Base-by-base conservation (phyloP, 2,113 vertebrate species). In the Hippocampus comes region DNA sequence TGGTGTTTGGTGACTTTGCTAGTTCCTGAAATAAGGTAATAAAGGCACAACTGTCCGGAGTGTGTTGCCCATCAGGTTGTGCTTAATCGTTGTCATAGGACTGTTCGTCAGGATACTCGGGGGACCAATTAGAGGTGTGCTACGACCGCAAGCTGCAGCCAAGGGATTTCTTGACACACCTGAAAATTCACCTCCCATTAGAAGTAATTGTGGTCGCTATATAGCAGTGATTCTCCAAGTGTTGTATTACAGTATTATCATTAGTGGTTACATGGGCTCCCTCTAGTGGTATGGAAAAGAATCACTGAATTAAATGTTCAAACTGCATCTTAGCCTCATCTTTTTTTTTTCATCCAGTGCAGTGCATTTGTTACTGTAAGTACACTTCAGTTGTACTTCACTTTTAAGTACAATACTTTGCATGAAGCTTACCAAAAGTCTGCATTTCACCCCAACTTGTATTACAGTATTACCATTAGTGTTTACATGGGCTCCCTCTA, bases 1-100 rank as follows among this genome's bases (percentile, higher is more conserved):
- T 41, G 67, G 82, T 74, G 64, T 82, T 34, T 46, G 51, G 78
- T 84, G 84, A 71, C 73, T 18, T 82, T 73, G 64, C 81, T 77
- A 43, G 57, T 56, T 41, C 12, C 27, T 38, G 68, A 72, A 78
- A 68, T 71, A 49, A 67, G 66, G 53, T 77, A 63, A 76, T 38
- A 72, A 48, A 80, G 75, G 82, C 41, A 48, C 71, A 77, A 68
- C n/a, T 43, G 65, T 73, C 51, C 53, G 21, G 9, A 56, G 53
- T 9, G 53, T n/a, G 21, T 56, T 23, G 53, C 53, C 53, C 9
- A 4, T 20, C 18, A 51, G 49, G 5, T 51, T 18, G 17, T 51
- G 18, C 8, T 56, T 9, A 23, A 23, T 56, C 10, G 10, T 23
- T 55, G 53, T 23, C 53, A 10, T 21, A 11, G 53, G 23, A 56